Evolutionary conservation across 2,113 vertebrate genomes (phyloP).

Genomic region (Motacilla alba): DNA sequence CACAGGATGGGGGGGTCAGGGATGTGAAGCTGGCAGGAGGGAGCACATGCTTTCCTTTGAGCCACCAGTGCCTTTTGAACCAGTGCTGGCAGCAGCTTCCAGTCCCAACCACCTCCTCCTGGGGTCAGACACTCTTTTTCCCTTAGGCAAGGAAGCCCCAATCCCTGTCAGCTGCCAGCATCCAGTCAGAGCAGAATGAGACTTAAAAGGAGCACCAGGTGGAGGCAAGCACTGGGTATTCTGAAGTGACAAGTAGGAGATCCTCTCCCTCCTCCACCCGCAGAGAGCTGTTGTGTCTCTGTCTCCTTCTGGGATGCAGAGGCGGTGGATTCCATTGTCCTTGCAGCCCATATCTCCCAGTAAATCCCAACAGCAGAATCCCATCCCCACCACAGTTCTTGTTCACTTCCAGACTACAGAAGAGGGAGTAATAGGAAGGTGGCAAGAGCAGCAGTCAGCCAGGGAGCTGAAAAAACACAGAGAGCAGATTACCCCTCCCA

Average conservation of each 20-base stretch:
- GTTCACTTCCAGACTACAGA: background rate
- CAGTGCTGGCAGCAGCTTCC: background rate
- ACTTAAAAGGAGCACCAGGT: background rate
- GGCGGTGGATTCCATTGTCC: accelerated
- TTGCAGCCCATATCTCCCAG: background rate
- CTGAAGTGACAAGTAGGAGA: accelerated
- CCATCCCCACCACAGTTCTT: background rate
- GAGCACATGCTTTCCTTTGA: background rate
- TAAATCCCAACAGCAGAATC: background rate
- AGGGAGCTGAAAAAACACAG: background rate
- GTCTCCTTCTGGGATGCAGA: background rate
- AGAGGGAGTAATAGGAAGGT: background rate
- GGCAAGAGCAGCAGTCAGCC: background rate
- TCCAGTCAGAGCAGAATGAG: background rate
- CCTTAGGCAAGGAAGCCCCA: background rate
- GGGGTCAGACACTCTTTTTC: background rate
- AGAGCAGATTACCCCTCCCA: background rate
- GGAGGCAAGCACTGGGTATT: background rate
- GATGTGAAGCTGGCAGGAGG: background rate
- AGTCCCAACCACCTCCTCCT: accelerated
- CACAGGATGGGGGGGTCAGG: accelerated
- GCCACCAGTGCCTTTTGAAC: background rate
- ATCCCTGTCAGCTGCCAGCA: background rate
- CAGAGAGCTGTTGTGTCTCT: background rate
- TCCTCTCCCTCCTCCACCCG: background rate